A percentile compares a stretch with the other conserved stretches of the same genome.
These are phyloP conservation scores for Chlorops oryzae DNA, from an alignment of 1,140 invertebrate species.

Conservation along the genomic window DNA sequence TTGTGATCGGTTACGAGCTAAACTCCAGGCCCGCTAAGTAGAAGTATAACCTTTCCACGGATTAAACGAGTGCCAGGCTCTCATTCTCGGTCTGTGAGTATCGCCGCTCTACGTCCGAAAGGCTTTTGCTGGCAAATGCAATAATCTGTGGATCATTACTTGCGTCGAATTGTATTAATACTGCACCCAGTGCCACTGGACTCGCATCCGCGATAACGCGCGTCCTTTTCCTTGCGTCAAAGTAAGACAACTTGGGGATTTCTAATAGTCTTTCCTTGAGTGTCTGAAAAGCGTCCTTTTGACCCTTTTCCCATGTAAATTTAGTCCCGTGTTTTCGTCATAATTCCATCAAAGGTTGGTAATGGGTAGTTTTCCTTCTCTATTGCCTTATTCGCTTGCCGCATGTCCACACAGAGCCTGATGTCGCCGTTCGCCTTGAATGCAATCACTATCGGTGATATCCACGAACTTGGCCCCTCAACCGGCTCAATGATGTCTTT, in stretches of 20 bases:
- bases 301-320: too few relatives aligned
- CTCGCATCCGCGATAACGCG: conserved; percentile 14
- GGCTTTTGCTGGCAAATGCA: conserved; percentile 14
- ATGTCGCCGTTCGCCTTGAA: background rate
- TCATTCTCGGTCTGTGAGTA: too few relatives aligned
- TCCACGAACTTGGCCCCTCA: background rate
- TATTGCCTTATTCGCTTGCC: background rate
- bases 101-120: conserved; percentile 8
- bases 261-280: too few relatives aligned
- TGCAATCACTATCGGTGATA: background rate
- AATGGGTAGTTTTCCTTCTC: background rate
- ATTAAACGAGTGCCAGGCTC: too few relatives aligned
- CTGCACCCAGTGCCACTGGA: conserved; percentile 9
- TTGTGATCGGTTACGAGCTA: conserved; percentile 16
- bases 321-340: background rate
- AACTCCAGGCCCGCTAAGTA: conserved; percentile 12
- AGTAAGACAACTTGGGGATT: too few relatives aligned
- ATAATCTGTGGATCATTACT: conserved; percentile 11
- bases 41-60: conserved; percentile 25
- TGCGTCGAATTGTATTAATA: conserved; percentile 10
- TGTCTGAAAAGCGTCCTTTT: too few relatives aligned
- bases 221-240: too few relatives aligned
- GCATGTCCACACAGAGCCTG: background rate
- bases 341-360: background rate
- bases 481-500: too few relatives aligned